Evolutionary conservation across 2,888 invertebrate species (phyloP), one percentile per base, ranked within the genome.

Genomic region (Amiota communis): DNA sequence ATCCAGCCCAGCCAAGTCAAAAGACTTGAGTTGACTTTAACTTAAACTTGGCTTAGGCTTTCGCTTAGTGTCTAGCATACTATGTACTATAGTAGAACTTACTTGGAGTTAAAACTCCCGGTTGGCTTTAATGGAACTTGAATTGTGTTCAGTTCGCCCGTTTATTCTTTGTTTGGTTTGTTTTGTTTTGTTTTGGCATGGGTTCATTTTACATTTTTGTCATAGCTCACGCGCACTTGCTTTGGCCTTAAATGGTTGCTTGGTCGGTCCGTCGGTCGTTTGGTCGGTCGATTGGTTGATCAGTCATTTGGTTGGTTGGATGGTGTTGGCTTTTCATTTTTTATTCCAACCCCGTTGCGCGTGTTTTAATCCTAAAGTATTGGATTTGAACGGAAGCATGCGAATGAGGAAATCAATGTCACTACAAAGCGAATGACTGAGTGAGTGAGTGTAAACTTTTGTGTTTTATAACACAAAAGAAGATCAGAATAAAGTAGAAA

Each of bases 171-270:
- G 4, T 36, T 36, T 36, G 36, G 23, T 36, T 36, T 36, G 36
- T 2, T 36, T 36, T 2, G 36, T 9, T n/a, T 36, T 36, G 6
- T 13, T 9, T n/a, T 36, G 63, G 48, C 65, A 20, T 47, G 53
- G 64, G 71, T 71, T 63, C 51, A 71, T 71, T 71, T 71, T 59
- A 71, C 71, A 71, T 71, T 51, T 64, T 71, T 71, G 71, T 71
- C 71, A 71, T 71, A 63, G 49, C 56, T 64, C 23, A 51, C 64
- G 53, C n/a, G 63, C 64, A 71, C 71, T 71, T 64, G 71, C n/a
- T 65, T 65, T 65, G 15, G 65, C 65, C 65, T 65, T 65, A 65
- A 65, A 65, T 65, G 65, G 65, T 65, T 48, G 47, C 10, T 36
- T 36, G 36, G 36, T 36, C 36, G 36, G 36, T 6, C 36, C 4